Base-by-base conservation (phyloP, 2,113 vertebrate species). In the Hirundichthys speculiger region DNA sequence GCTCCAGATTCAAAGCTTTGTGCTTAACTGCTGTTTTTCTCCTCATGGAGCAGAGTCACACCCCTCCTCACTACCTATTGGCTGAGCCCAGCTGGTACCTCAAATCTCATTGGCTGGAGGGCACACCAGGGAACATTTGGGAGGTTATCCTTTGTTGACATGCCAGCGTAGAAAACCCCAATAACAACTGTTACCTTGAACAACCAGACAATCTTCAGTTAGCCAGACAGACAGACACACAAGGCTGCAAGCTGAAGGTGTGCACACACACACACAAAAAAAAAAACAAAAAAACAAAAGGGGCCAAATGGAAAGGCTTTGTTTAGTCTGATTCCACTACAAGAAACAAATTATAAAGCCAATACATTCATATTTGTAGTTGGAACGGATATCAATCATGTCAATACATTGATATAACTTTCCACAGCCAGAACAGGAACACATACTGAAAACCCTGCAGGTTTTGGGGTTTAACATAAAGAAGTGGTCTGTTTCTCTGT, bases 111-210 rank as follows among this genome's bases (percentile, higher is more conserved):
- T 90, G 88, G 90, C 84, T 63, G 42, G 21, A 30, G 59, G 71
- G 51, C 58, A 85, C 79, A 80, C 62, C 41, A 24, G 59, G 68
- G 68, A 72, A 45, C 59, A 75, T 84, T 85, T 63, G 69, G 79
- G 84, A 79, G 83, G 75, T 47, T 87, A 78, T 90, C 85, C 87
- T 91, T 91, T 91, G 90, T 91, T 91, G 88, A 91, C 88, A 86
- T 85, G 83, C 74, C 82, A 53, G 78, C 63, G 52, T 70, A 82
- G 85, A 87, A 83, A 83, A 56, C 58, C 83, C 67, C 80, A 85
- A 85, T 62, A 90, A 90, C 87, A 91, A 91, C 75, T 79, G 88
- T 89, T 90, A 90, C 86, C 70, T 75, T 79, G 71, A 79, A 66
- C 72, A 75, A 83, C 68, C 72, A 77, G 75, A 75, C 62, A 64